A percentile compares a stretch with the other conserved stretches of the same genome.
These are phyloP conservation scores for Rhinophrynus dorsalis DNA, from an alignment of 2,797 vertebrate genomes.

Conservation along the genomic window DNA sequence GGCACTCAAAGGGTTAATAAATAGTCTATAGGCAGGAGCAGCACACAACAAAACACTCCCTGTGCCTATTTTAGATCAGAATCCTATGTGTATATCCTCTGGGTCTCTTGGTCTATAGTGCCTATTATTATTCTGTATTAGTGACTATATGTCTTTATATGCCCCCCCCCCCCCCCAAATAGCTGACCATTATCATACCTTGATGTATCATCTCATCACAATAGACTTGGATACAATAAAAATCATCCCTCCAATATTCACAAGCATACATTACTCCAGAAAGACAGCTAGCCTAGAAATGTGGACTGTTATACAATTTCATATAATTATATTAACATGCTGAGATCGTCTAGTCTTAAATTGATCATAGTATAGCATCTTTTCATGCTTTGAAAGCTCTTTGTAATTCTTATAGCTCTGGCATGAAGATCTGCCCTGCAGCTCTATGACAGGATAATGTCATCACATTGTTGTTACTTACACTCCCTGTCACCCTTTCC, in stretches of 20 bases:
- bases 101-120: no score
- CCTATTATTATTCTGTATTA: no score
- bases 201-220: neutral
- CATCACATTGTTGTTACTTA: constrained; percentile 56
- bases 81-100: no score
- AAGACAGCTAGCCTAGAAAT: constrained; percentile 67
- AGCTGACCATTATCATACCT: no score
- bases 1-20: no score
- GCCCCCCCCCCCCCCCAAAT: no score
- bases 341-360: constrained; percentile 69
- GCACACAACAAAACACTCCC: no score
- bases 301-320: constrained; percentile 72
- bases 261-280: neutral
- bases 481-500: constrained; percentile 57
- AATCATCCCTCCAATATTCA: constrained; percentile 7
- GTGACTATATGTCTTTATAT: no score
- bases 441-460: constrained; percentile 62
- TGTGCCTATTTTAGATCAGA: no score
- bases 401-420: constrained; percentile 67
- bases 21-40: no score
- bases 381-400: constrained; percentile 65
- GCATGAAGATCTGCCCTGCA: constrained; percentile 66
- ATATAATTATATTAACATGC: constrained; percentile 76
- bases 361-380: constrained; percentile 68
- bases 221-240: constrained; percentile 12